These are phyloP conservation scores for Erythrolamprus reginae DNA, from an alignment of 2,113 vertebrate genomes.

Conservation along the genomic window DNA sequence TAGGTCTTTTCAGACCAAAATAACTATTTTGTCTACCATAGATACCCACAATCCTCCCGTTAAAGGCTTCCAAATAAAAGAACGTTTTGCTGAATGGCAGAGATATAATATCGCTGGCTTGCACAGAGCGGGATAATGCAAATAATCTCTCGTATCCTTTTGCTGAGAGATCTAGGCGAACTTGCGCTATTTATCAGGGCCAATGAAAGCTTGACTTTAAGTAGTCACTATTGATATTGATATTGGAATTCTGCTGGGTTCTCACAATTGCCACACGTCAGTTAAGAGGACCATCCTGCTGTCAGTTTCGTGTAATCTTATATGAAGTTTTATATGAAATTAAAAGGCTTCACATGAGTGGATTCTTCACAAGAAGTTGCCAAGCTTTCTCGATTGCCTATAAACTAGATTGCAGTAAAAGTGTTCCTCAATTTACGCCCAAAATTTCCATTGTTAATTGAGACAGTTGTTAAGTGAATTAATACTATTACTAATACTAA, in stretches of 20 bases:
- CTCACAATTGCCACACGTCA: background rate
- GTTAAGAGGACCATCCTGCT: background rate
- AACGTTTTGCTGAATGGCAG: background rate
- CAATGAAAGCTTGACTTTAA: background rate
- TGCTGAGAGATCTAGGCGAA: background rate
- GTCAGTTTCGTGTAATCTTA: background rate
- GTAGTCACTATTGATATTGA: background rate
- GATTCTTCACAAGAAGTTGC: background rate
- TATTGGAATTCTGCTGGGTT: background rate
- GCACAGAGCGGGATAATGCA: background rate
- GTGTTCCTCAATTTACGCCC: background rate
- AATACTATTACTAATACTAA: no score
- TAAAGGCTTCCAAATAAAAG: background rate
- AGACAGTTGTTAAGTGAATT: background rate
- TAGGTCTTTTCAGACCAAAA: background rate
- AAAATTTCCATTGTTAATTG: background rate
- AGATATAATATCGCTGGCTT: background rate
- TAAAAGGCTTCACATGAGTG: background rate
- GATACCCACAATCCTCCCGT: background rate
- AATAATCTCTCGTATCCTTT: background rate
- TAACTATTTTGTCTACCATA: background rate
- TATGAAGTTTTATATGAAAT: background rate
- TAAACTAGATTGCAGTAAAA: background rate
- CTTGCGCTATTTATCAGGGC: background rate
- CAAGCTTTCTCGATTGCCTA: background rate